These are phyloP conservation scores for Pelagia noctiluca DNA, from an alignment of 30 jellyfish, hydroid and myxozoan species.

Conservation along the genomic window DNA sequence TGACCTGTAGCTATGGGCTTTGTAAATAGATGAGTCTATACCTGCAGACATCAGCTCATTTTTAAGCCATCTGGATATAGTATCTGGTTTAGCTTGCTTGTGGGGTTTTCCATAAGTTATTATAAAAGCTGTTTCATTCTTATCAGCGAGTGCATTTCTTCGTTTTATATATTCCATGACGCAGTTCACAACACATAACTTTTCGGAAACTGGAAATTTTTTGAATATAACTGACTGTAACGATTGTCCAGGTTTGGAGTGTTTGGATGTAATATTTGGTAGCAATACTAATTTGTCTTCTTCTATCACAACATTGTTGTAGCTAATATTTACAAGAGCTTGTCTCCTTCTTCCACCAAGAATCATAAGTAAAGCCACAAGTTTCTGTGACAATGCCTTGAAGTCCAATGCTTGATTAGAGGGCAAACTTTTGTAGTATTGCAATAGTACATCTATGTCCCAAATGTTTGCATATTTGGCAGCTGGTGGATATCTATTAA, in stretches of 20 bases:
- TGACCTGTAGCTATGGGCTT: conserved; percentile 8
- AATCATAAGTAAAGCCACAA: conserved; percentile 7
- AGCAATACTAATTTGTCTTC: conserved; percentile 11
- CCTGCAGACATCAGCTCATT: conserved; percentile 1
- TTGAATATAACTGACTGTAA: not conserved
- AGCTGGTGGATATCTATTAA: conserved; percentile 26
- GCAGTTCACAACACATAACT: conserved; percentile 1
- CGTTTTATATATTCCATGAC: not conserved
- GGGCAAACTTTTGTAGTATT: conserved; percentile 5
- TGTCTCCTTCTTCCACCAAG: conserved; percentile 24
- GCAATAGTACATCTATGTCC: conserved; percentile 38
- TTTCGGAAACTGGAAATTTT: not conserved
- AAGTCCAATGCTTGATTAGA: not conserved
- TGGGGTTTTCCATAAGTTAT: conserved; percentile 3
- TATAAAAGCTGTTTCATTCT: conserved; percentile 1
- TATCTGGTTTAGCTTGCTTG: not conserved
- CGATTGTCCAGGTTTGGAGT: conserved; percentile 24
- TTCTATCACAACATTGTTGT: not conserved
- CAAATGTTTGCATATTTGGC: conserved; percentile 43
- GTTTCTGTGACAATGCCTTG: conserved; percentile 19
- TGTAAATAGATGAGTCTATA: conserved; percentile 1
- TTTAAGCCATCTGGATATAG: conserved; percentile 1
- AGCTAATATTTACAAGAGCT: not conserved
- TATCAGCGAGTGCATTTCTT: conserved; percentile 1
- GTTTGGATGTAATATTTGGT: not conserved